Base-by-base conservation (phyloP, 2,113 vertebrate genomes). In the Pituophis catenifer region DNA sequence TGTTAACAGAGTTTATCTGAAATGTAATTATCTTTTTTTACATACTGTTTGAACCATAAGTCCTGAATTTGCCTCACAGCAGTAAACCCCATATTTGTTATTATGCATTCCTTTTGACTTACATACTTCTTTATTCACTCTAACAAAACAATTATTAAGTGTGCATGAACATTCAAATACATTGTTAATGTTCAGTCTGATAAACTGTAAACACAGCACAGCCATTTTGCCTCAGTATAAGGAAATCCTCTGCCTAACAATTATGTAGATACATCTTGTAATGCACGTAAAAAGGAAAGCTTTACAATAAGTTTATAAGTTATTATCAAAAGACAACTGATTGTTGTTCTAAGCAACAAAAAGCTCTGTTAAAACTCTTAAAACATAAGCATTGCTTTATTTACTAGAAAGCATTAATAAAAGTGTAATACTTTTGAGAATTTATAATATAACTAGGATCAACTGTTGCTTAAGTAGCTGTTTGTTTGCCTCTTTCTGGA, bases 401-500 rank as follows among this genome's bases (percentile, higher is more conserved):
- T 92, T 91, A 59, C 88, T 96, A 89, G 91, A 58, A 94, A 70
- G 48, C 93, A 38, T 93, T 94, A 96, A 62, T 93, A 95, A 97
- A 81, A 81, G 33, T 17, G 96, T 92, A 95, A 94, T 48, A 86
- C 91, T 94, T 93, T 95, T 89, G 33, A 95, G 50, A 94, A 91
- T 94, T 92, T 95, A 93, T 57, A 92, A 92, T 62, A 94, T 89
- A 89, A 89, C 53, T 58, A 94, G 9, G 94, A 94, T 62, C 93
- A 97, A 91, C 48, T 91, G 87, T 94, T 91, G 94, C 52, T 94
- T 57, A 92, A 91, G 93, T 94, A 91, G 2, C 11, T 59, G 85
- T 93, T 96, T 95, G 94, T 93, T 96, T 94, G 38, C 81, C 88
- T 50, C 62, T 95, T 95, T 95, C 89, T 93, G 23, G 33, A 81